phyloP scores from a whole-genome alignment of 2,797 vertebrate genomes.

The Chromis chromis region DNA sequence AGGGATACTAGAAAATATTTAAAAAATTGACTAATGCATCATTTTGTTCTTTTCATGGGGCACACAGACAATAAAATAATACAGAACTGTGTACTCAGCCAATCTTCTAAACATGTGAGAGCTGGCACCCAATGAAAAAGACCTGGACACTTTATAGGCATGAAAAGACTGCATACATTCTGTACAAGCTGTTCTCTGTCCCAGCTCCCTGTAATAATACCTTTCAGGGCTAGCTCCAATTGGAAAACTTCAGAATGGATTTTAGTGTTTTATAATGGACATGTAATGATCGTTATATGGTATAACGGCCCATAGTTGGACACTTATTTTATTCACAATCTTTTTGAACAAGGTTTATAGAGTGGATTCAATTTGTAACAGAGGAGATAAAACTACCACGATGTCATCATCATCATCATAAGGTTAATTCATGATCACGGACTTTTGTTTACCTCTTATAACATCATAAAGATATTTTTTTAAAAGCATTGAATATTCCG shows the following conservation, averaged over 20 bases:
- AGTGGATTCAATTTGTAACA: conserved; percentile 21
- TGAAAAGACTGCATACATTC: conserved; percentile 1
- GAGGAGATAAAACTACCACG: conserved; percentile 18
- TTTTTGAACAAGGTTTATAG: conserved; percentile 25
- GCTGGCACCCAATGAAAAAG: no score
- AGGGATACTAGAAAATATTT: not conserved
- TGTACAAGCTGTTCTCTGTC: conserved; percentile 8
- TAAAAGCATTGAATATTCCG: not conserved
- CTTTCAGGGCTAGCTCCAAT: conserved; percentile 9
- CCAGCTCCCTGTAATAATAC: conserved; percentile 4
- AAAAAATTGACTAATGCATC: not conserved
- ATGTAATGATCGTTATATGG: conserved; percentile 30
- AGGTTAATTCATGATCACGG: conserved; percentile 4
- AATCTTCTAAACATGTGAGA: no score
- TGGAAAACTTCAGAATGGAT: conserved; percentile 16
- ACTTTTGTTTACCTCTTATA: conserved; percentile 33
- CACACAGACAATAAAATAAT: not conserved
- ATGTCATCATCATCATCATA: not conserved
- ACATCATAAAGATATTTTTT: not conserved
- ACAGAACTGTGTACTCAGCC: not conserved
- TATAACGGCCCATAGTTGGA: conserved; percentile 32
- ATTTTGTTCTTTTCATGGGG: not conserved
- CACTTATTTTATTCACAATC: conserved; percentile 24
- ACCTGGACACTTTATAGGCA: not conserved
- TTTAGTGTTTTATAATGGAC: conserved; percentile 32